Base-by-base conservation (phyloP, 2,888 invertebrate species). In the Heliconius ismenius region DNA sequence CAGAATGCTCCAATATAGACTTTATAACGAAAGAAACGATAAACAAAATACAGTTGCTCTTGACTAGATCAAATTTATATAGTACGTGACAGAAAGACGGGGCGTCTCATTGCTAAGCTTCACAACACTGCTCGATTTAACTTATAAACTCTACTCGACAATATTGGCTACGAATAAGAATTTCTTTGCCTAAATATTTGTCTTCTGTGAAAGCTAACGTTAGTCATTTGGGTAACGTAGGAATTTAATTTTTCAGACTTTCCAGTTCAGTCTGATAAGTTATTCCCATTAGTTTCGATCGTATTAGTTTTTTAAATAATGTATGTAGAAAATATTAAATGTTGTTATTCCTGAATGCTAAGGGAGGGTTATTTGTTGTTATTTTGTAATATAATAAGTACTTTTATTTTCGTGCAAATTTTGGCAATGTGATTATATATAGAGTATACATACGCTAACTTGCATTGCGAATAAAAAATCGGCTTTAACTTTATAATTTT, bases 41-140 rank as follows among this genome's bases (percentile, higher is more conserved):
- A 75, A 75, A 79, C 68, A 72, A 75, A 78, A 79, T 78, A 77
- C 67, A 72, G 70, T 77, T 78, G 77, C 70, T 49, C 70, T 76
- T 73, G 62, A 81, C 79, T 79, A 72, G 80, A 83, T 83, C 79
- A 81, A 81, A 80, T 82, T 81, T 81, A 81, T 80, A 81, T 80
- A 80, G 79, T 79, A 82, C 82, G 82, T 82, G 81, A 81, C 77
- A 73, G 77, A 74, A 76, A 77, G 72, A 77, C 79, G 69, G 77
- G 77, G 79, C 77, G 77, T 74, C 79, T 81, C 80, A 82, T 82
- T 79, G 79, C 75, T 69, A 79, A 73, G 78, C 78, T 75, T 28
- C 73, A 67, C 75, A 67, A 75, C 79, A 75, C 76, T 58, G 79
- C 78, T 81, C 81, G 79, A 81, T 81, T 81, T 81, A 81, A 81